Base-by-base conservation (phyloP, 2,888 invertebrate genomes). In the Eumacrocentrus americanus region DNA sequence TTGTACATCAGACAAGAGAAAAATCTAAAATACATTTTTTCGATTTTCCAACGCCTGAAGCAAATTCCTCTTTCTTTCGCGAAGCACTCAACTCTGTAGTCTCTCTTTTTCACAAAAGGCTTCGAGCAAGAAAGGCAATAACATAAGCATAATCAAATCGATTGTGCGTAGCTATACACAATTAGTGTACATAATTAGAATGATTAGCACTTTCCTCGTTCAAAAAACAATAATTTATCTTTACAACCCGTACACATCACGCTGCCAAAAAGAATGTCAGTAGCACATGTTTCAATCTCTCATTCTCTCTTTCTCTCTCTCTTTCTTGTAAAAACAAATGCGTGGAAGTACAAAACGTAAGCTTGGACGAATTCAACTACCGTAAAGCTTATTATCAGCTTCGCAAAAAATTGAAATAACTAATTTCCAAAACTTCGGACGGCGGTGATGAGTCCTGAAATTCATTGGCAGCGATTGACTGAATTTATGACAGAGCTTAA, bases 1-100 rank as follows among this genome's bases (percentile, higher is more conserved):
- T 59, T 61, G 66, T n/a, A n/a, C 62, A 66, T 69, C 61, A 61
- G 60, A 61, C 63, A 64, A 18, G 37, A 23, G 12, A 20, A 11
- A 22, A 22, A 20, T n/a, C 22, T n/a, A 51, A 14, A 7, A 38
- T 51, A 51, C 20, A 34, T 23, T 12, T 34, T 51, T 11, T 38
- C 22, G 20, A 51, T 5, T 51, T 22, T 20, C 2, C 20, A 20
- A 9, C 20, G n/a, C 22, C n/a, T 6, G 22, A 18, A 20, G 37
- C 22, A 20, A 29, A 34, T 9, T 51, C 16, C 44, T 9, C 35
- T 48, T 52, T 14, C 5, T 37, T 54, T 47, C n/a, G n/a, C n/a
- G n/a, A n/a, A n/a, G 22, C 40, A 34, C 5, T 9, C 46, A 38
- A 18, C 25, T 40, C 50, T n/a, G 20, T 20, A 25, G 5, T 47